Base-by-base conservation (phyloP, 2,888 invertebrate genomes). In the Trilocha varians region DNA sequence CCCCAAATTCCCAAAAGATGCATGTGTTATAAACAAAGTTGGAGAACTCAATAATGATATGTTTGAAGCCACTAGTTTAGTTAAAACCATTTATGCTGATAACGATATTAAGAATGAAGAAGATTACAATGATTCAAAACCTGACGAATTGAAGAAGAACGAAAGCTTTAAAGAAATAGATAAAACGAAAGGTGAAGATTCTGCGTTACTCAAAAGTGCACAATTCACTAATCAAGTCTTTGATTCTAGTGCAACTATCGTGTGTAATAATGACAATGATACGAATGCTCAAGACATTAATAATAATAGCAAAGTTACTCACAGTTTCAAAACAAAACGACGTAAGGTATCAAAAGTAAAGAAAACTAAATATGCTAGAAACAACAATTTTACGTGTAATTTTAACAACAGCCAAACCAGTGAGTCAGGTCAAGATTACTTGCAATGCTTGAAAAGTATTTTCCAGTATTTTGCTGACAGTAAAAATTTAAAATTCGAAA, bases 401-500 rank as follows among this genome's bases (percentile, higher is more conserved):
- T 54, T 59, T 16, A 67, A 57, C 39, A 68, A 62, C 16, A 59
- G 47, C n/a, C 35, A 46, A 14, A 45, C 36, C 16, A 45, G 35
- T 8, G 39, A 51, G 14, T 44, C 49, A 18, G 50, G 25, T 9
- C 2, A 43, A 38, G 45, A 58, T 39, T 57, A 66, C 33, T 6
- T 67, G 13, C 55, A 62, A 39, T 54, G 71, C 40, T 57, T 70
- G 32, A 52, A 67, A 46, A 63, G 63, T 42, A 47, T 77, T 42
- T 57, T 75, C 4, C 60, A 66, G 39, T 69, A 69, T 49, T 65
- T 78, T 45, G 52, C 60, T 9, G 53, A 63, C 25, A 58, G 63
- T 16, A 68, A 55, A 34, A 66, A 75, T 42, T 55, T 78, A 11
- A 70, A 70, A 47, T 43, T 80, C 35, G 70, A 80, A 46, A 55